phyloP scores from a whole-genome alignment of 2,888 invertebrate genomes.

The Mantis religiosa region DNA sequence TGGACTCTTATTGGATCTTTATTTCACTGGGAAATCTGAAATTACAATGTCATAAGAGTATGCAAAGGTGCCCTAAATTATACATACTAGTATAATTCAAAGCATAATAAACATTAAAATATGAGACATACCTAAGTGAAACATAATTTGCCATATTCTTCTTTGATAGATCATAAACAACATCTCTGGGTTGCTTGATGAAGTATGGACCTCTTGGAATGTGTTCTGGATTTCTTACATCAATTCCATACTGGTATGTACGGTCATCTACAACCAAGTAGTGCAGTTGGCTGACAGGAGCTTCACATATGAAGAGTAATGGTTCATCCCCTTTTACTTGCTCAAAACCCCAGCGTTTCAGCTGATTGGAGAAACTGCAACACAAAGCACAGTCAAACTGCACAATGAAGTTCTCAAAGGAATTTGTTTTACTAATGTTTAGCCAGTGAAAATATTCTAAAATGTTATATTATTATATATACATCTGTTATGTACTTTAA shows the following conservation, averaged over 20 bases:
- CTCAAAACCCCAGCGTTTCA: constrained; percentile 80
- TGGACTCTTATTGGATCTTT: background rate
- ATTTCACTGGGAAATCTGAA: no score
- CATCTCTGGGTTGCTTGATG: constrained; percentile 76
- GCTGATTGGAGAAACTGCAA: constrained; percentile 52
- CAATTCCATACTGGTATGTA: constrained; percentile 80
- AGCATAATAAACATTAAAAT: no score
- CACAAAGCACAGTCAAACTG: background rate
- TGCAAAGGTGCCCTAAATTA: no score
- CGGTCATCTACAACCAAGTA: constrained; percentile 70
- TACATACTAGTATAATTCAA: no score
- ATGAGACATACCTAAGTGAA: constrained; percentile 53
- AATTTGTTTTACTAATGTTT: no score
- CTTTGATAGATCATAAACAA: constrained; percentile 76
- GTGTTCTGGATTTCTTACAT: constrained; percentile 71
- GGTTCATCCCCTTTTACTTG: constrained; percentile 73
- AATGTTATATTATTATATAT: no score
- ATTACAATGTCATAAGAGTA: no score
- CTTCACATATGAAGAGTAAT: constrained; percentile 84
- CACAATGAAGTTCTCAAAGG: no score
- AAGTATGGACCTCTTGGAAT: constrained; percentile 88
- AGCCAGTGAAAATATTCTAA: no score
- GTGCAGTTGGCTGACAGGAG: constrained; percentile 66
- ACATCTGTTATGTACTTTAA: no score
- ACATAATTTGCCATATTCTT: constrained; percentile 68